Percentiles rank a stretch among this genome's conserved stretches.
phyloP scores from a whole-genome alignment of 1,140 invertebrate genomes.

The Oedothorax gibbosus region DNA sequence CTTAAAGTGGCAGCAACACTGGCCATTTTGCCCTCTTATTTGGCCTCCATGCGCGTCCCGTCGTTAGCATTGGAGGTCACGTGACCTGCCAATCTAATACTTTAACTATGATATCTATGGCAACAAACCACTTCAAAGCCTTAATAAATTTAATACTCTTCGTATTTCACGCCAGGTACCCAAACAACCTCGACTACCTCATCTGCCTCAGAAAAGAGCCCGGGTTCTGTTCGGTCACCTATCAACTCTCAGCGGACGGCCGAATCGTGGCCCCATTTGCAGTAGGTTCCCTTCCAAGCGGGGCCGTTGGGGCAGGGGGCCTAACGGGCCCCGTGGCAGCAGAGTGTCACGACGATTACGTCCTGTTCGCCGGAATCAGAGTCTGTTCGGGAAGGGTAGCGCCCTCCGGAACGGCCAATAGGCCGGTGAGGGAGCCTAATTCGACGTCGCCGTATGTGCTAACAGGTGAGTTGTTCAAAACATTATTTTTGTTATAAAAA shows the following conservation, averaged over 20 bases:
- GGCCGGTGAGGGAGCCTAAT: constrained; percentile 24
- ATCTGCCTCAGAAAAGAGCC: constrained; percentile 65
- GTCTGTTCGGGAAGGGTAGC: constrained; percentile 59
- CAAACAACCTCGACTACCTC: constrained; percentile 73
- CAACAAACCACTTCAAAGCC: too few species aligned
- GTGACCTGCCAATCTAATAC: too few species aligned
- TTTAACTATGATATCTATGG: too few species aligned
- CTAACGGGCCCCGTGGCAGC: constrained; percentile 44
- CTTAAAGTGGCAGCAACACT: too few species aligned
- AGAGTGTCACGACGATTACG: constrained; percentile 63
- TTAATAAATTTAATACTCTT: too few species aligned
- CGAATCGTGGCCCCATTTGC: constrained; percentile 61
- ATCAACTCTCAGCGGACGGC: constrained; percentile 65
- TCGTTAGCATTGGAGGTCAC: too few species aligned
- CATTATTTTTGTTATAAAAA: too few species aligned
- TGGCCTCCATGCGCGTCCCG: too few species aligned
- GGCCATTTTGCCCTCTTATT: too few species aligned
- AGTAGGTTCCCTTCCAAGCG: constrained; percentile 56
- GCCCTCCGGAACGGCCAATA: constrained; percentile 12
- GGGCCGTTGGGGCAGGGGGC: background rate
- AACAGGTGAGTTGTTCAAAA: constrained; percentile 30
- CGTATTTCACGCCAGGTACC: background rate
- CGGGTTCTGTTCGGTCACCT: constrained; percentile 71
- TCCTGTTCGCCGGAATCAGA: constrained; percentile 62
- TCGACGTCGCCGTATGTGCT: constrained; percentile 37